Evolutionary conservation across 2,797 vertebrate species (phyloP).

Genomic region (Acridotheres tristis): DNA sequence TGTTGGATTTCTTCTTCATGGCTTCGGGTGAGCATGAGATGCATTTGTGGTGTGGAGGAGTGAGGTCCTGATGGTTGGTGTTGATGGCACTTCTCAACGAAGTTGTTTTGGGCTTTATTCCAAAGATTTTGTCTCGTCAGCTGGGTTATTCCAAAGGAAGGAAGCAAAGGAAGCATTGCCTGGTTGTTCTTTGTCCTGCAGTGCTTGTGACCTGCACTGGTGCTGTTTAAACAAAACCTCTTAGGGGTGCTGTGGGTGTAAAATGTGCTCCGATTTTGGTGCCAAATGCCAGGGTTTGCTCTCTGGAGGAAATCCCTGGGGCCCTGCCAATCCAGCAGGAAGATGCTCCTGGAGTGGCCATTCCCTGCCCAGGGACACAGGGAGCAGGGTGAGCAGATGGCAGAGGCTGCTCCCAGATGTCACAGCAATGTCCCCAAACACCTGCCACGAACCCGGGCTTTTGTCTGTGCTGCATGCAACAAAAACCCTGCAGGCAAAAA

Average conservation of each 20-base stretch:
- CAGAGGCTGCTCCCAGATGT: background rate
- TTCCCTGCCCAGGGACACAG: accelerated
- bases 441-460: background rate
- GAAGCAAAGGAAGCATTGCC: background rate
- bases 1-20: background rate
- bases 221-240: background rate
- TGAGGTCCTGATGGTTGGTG: background rate
- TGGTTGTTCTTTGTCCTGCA: background rate
- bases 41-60: background rate
- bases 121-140: background rate
- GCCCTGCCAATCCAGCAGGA: background rate
- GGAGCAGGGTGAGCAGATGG: background rate
- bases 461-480: background rate
- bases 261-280: background rate
- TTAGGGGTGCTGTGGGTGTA: too few relatives aligned
- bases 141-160: background rate
- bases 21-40: background rate
- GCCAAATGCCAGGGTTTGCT: background rate
- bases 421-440: background rate
- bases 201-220: background rate
- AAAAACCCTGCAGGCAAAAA: background rate
- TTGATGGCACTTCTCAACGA: background rate
- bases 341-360: accelerated
- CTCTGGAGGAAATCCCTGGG: background rate
- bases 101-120: background rate